Evolutionary conservation across 1,140 invertebrate species (phyloP).

Genomic region (Trachymyrmex cornetzi): DNA sequence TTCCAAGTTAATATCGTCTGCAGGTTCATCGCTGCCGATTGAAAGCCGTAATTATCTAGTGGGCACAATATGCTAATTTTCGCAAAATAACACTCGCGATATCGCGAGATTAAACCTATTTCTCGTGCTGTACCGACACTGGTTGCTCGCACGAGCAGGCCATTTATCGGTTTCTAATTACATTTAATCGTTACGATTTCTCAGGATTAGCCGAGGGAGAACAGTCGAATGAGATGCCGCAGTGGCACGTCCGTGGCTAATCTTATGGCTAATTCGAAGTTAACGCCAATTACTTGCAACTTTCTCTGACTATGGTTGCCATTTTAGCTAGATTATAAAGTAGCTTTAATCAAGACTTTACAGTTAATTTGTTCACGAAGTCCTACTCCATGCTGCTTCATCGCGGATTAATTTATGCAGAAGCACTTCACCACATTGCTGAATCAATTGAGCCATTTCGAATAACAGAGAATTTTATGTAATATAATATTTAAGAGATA

Average conservation of each 20-base stretch:
- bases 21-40: not conserved
- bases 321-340: constrained; percentile 39
- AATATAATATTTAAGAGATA: not conserved
- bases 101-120: constrained; percentile 75
- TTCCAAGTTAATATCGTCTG: not conserved
- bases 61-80: constrained; percentile 29
- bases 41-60: not conserved
- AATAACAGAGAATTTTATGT: not conserved
- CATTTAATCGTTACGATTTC: constrained; percentile 75
- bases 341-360: constrained; percentile 53
- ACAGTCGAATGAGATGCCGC: constrained; percentile 63
- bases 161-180: constrained; percentile 77
- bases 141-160: constrained; percentile 50
- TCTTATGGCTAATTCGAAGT: constrained; percentile 73
- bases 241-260: constrained; percentile 71
- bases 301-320: constrained; percentile 51
- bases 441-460: not conserved
- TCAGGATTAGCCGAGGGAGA: constrained; percentile 68
- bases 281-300: constrained; percentile 64
- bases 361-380: constrained; percentile 47
- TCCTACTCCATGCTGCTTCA: constrained; percentile 7
- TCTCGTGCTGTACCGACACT: constrained; percentile 47
- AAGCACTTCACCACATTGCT: not conserved
- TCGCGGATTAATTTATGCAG: not conserved
- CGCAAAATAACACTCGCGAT: constrained; percentile 37